Base-by-base conservation (phyloP, 2,113 vertebrate genomes). In the Zosterops pallidus region DNA sequence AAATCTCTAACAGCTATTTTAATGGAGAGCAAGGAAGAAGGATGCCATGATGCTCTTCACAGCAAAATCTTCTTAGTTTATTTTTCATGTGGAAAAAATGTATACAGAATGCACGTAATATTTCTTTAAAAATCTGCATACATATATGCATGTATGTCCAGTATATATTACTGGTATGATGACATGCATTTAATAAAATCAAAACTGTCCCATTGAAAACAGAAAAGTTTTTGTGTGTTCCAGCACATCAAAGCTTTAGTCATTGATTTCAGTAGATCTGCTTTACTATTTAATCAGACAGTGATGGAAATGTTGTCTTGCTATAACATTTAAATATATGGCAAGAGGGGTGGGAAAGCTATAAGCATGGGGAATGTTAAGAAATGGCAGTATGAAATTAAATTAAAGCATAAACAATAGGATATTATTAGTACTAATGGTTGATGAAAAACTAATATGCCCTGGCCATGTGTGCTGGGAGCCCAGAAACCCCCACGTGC, bases 401-500 rank as follows among this genome's bases (percentile, higher is more conserved):
- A 81, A 49, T 35, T 35, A 22, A 75, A 44, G 18, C 19, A 14
- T 23, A 50, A 9, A 11, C 9, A 0, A 13, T 15, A 46, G 46
- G 8, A 25, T 57, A 18, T 26, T 24, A 6, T 24, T 53, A n/a
- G 89, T 69, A 49, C 23, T 50, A 44, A 52, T 33, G 28, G 11
- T 3, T 67, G 33, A 60, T 53, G 46, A 39, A 52, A 67, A 82
- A 52, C 11, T 67, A 29, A 24, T 41, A 59, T 46, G 28, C 6
- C 37, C 44, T 3, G 5, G 12, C 15, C 0, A 0, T 29, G 22
- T 37, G 44, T 0, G 0, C 50, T 57, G 52, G 35, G 2, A 65
- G 35, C 17, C 57, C 18, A 17, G 37, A 39, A 20, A 2, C 9
- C 14, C 14, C 22, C 0, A 31, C 50, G 17, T 33, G 35, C 67